phyloP scores from a whole-genome alignment of 2,888 invertebrate species.

The Watsonalla cultraria region DNA sequence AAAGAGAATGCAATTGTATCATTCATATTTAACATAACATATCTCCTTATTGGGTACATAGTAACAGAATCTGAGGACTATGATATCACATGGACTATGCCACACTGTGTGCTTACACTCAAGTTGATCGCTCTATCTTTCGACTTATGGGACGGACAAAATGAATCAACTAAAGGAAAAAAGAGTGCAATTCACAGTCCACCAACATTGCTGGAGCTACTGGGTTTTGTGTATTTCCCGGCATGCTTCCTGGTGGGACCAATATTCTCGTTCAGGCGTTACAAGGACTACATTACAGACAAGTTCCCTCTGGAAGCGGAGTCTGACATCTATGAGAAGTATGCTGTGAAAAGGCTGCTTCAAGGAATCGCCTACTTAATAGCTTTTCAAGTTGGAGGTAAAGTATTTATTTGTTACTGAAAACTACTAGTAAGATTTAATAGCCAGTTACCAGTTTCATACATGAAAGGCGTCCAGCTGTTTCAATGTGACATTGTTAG shows the following conservation, averaged over 20 bases:
- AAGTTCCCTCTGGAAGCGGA: constrained; percentile 72
- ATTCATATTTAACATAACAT: constrained; percentile 90
- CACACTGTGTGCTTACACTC: constrained; percentile 95
- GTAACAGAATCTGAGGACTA: constrained; percentile 90
- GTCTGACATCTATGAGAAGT: constrained; percentile 46
- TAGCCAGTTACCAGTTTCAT: too few relatives aligned
- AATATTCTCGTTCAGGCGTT: constrained; percentile 91
- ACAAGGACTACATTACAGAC: constrained; percentile 87
- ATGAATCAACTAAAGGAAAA: constrained; percentile 26
- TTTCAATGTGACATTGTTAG: too few relatives aligned
- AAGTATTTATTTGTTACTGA: too few relatives aligned
- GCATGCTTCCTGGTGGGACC: constrained; percentile 96
- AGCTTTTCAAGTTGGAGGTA: constrained; percentile 85
- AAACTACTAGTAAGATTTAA: too few relatives aligned
- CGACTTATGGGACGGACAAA: constrained; percentile 88
- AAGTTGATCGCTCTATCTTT: constrained; percentile 92
- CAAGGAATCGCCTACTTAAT: constrained; percentile 86
- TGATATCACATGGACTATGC: constrained; percentile 98
- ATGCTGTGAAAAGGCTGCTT: constrained; percentile 79
- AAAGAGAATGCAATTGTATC: constrained; percentile 82
- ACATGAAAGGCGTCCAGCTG: too few relatives aligned
- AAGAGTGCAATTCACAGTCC: constrained; percentile 63
- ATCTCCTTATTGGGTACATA: constrained; percentile 88
- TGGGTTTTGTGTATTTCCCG: constrained; percentile 92
- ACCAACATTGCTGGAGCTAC: constrained; percentile 88